Percentiles rank a stretch among this genome's conserved stretches.
phyloP scores from a whole-genome alignment of 1,140 invertebrate species.

The Drosophila kikkawai region DNA sequence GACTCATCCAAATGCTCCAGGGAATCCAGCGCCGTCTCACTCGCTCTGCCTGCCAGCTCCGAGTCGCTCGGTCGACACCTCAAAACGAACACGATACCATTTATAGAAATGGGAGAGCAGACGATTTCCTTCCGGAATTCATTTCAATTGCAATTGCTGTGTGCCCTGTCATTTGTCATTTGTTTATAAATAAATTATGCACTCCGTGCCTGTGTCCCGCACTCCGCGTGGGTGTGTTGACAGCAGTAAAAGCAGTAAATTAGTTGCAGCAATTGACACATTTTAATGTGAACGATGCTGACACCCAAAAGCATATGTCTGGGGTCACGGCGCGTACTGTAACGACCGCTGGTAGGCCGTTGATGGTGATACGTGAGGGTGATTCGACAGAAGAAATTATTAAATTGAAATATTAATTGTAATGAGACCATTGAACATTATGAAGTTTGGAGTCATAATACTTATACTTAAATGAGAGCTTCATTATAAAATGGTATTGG shows the following conservation, averaged over 20 bases:
- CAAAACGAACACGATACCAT: slow-evolving; percentile 70
- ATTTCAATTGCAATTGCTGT: slow-evolving; percentile 68
- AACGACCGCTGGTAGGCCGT: slow-evolving; percentile 2
- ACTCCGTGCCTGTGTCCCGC: slow-evolving; percentile 19
- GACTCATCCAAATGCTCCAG: slow-evolving; percentile 52
- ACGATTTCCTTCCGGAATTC: slow-evolving; percentile 81
- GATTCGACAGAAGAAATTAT: not conserved
- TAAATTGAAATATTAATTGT: not conserved
- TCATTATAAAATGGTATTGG: not conserved
- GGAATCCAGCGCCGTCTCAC: slow-evolving; percentile 43
- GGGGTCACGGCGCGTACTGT: slow-evolving; percentile 41
- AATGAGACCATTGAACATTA: not conserved
- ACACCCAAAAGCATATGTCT: slow-evolving; percentile 52
- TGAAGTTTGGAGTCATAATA: no score
- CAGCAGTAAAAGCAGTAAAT: slow-evolving; percentile 72
- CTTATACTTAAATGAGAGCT: not conserved
- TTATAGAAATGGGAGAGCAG: slow-evolving; percentile 75
- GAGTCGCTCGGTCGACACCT: slow-evolving; percentile 57
- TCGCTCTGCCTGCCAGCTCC: not conserved
- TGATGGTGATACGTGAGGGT: not conserved
- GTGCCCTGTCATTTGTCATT: slow-evolving; percentile 74
- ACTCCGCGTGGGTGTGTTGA: slow-evolving; percentile 56
- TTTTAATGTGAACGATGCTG: slow-evolving; percentile 73
- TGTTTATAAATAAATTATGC: slow-evolving; percentile 77
- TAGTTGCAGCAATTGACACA: slow-evolving; percentile 78